Base-by-base conservation (phyloP, 2,797 vertebrate genomes). In the Falco biarmicus region DNA sequence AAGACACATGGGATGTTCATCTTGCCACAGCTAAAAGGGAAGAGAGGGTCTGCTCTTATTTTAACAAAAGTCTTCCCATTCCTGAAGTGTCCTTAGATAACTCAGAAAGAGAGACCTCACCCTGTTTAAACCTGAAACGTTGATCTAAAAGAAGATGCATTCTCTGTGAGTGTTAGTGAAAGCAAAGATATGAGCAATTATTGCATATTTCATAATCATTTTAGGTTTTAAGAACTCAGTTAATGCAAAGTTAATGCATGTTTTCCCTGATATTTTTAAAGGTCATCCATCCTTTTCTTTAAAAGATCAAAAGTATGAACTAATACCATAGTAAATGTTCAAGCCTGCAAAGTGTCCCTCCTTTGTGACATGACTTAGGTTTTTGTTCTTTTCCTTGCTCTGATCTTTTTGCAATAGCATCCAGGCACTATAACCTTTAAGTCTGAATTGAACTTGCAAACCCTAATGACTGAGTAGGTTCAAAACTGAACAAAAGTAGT, bases 211-310 rank as follows among this genome's bases (percentile, higher is more conserved):
- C 74, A 34, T 94, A 93, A 87, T 47, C 4, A 77, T 93, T 94
- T 94, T 80, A 84, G 78, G 59, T 84, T 97, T 96, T 89, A 96
- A 91, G 75, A 95, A 95, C 83, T 93, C 57, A 69, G 69, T 88
- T 92, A 88, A 91, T 95, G 51, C 78, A 95, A 97, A 87, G 75
- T 89, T 96, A 96, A 75, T 69, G 53, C 41, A 77, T 54, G 13
- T 84, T 80, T 96, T 93, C 89, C 68, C 81, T 81, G 56, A 78
- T 90, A 87, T 93, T 96, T 97, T 90, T 95, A 97, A 93, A 96
- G 86, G 87, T 96, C 70, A 95, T 74, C 80, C 71, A 84, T 59
- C 68, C 15, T 70, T 78, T 88, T 69, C 32, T 93, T 87, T 63
- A 56, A 87, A 77, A 50, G 84, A 75, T 63, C 66, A 95, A 87